A percentile compares a stretch with the other conserved stretches of the same genome.
These are phyloP conservation scores for Halcyon senegalensis DNA, from an alignment of 2,113 vertebrate species.

Conservation along the genomic window DNA sequence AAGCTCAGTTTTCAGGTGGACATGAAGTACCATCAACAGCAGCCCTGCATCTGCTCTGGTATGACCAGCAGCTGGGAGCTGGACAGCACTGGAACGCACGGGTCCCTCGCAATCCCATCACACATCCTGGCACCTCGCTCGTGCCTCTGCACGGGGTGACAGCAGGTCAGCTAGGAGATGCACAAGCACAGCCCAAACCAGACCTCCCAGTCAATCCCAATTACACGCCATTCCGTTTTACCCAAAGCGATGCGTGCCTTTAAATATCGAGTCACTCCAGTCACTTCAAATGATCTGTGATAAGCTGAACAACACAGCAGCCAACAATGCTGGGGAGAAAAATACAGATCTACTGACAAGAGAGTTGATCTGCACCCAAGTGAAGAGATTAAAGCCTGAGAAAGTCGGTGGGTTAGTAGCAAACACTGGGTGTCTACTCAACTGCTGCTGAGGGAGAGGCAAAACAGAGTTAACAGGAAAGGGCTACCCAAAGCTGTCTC, in stretches of 20 bases:
- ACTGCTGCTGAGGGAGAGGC: neutral
- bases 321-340: neutral
- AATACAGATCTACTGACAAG: neutral
- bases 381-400: neutral
- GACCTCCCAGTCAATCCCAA: neutral
- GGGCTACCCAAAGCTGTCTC: neutral
- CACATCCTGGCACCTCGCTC: neutral
- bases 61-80: neutral
- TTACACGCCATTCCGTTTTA: neutral
- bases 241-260: neutral
- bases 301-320: neutral
- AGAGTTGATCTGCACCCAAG: neutral
- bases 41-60: neutral
- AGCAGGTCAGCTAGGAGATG: neutral
- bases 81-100: neutral
- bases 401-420: accelerated
- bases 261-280: neutral
- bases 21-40: neutral
- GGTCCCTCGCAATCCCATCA: neutral
- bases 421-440: accelerated
- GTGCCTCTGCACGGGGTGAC: accelerated
- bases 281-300: neutral
- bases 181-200: neutral
- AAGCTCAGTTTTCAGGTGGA: neutral
- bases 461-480: neutral